Percentiles rank a stretch among this genome's conserved stretches.
Conservation (phyloP, 2,113 vertebrate species). For the Cottus gobio region DNA sequence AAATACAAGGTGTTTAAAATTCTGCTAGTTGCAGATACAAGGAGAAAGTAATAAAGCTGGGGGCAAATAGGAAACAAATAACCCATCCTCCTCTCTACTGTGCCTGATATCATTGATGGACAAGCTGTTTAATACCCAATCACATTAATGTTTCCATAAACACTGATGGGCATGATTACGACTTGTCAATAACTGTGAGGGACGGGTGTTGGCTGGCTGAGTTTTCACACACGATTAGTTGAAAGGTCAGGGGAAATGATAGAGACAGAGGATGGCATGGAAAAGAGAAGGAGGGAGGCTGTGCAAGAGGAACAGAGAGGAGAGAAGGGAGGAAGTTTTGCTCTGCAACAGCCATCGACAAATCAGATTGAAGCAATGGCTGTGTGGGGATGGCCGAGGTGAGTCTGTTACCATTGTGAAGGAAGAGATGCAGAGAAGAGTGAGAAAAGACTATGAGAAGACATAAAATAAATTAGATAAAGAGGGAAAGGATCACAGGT, state of each 20-base stretch:
- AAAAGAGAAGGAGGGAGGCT: background rate
- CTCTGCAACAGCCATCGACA: slow-evolving; percentile 63
- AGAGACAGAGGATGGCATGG: background rate
- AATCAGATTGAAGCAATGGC: slow-evolving; percentile 57
- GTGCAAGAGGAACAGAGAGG: slow-evolving; percentile 8
- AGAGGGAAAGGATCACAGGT: slow-evolving; percentile 13
- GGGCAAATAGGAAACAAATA: background rate
- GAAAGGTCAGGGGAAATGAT: slow-evolving; percentile 73
- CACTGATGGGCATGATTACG: slow-evolving; percentile 69
- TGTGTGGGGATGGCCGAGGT: slow-evolving; percentile 34
- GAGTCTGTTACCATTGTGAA: slow-evolving; percentile 27
- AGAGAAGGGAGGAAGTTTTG: slow-evolving; percentile 25
- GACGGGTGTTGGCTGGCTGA: slow-evolving; percentile 38
- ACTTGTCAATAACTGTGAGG: slow-evolving; percentile 59
- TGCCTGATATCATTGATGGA: slow-evolving; percentile 50
- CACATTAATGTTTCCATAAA: slow-evolving; percentile 56
- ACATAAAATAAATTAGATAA: slow-evolving; percentile 9
- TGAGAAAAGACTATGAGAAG: background rate
- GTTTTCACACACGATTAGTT: slow-evolving; percentile 70
- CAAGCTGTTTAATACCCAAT: slow-evolving; percentile 47
- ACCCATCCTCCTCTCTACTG: slow-evolving; percentile 28
- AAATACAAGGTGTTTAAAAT: background rate
- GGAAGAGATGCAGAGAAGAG: background rate
- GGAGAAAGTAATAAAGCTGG: background rate
- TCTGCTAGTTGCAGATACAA: background rate